These are phyloP conservation scores for Dyspetes luteomarginatus DNA, from an alignment of 2,888 invertebrate species.

Conservation along the genomic window DNA sequence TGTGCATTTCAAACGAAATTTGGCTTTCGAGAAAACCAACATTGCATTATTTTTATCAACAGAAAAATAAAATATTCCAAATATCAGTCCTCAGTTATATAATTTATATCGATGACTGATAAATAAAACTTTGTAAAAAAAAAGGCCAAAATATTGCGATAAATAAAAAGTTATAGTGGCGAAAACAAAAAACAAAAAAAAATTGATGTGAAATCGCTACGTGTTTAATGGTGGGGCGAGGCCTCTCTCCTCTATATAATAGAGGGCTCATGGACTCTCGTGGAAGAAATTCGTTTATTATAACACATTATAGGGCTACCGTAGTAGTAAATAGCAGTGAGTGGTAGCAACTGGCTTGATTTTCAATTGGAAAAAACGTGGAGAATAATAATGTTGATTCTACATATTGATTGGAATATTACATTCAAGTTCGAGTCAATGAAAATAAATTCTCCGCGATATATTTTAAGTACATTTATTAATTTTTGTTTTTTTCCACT, in stretches of 20 bases:
- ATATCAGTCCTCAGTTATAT: too few relatives aligned
- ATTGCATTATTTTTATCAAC: too few relatives aligned
- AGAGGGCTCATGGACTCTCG: background rate
- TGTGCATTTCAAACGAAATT: too few relatives aligned
- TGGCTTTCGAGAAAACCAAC: too few relatives aligned
- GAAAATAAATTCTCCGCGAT: slow-evolving; percentile 11
- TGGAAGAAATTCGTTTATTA: slow-evolving; percentile 47
- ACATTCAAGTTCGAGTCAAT: background rate
- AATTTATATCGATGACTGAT: too few relatives aligned
- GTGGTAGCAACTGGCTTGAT: slow-evolving; percentile 40
- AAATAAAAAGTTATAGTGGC: too few relatives aligned
- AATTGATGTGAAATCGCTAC: too few relatives aligned
- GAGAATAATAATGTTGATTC: background rate
- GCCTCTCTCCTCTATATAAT: too few relatives aligned
- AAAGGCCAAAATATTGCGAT: too few relatives aligned
- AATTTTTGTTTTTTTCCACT: background rate
- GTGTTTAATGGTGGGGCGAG: too few relatives aligned
- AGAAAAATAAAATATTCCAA: too few relatives aligned
- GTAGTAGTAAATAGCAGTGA: slow-evolving; percentile 48
- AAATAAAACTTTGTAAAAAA: too few relatives aligned
- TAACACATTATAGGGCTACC: slow-evolving; percentile 18
- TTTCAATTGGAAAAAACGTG: slow-evolving; percentile 24
- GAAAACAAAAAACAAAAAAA: background rate
- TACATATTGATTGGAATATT: background rate
- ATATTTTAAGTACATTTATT: slow-evolving; percentile 39